Base-by-base conservation (phyloP, 2,797 vertebrate genomes). In the Geotrypetes seraphini region DNA sequence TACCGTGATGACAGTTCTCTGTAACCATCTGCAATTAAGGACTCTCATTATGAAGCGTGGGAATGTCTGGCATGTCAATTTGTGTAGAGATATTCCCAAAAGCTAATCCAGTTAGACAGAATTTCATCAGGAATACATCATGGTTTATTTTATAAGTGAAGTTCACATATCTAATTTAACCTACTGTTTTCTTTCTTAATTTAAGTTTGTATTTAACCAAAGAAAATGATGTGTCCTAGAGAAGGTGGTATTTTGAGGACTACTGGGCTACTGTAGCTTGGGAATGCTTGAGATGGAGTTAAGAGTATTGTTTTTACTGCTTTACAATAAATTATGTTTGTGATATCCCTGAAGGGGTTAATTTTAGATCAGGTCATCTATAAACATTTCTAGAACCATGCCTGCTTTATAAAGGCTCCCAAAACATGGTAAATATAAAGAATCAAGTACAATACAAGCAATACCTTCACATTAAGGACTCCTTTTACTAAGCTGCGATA, bases 161-260 rank as follows among this genome's bases (percentile, higher is more conserved):
- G 28, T 16, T 25, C 9, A 19, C 33, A 16, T 14, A 8, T 31
- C 22, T 5, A 47, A 9, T 1, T 24, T 13, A 13, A n/a, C 10
- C 12, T 28, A 12, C 29, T 12, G 13, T 16, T 37, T 43, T 20
- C 21, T 25, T 30, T 36, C 6, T 16, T 31, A 63, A 47, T 69
- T 71, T 75, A 60, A 61, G 38, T 50, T 66, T 58, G 24, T 63
- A 31, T 50, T 61, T 61, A 67, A 37, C 64, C 47, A 65, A 71
- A 77, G 64, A 65, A 47, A 44, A 18, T 33, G 39, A 43, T 46
- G 37, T 43, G 47, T 53, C 28, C 42, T 38, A 32, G 50, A 57
- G 36, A 5, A 24, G 19, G 1, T 16, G 49, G 32, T 1, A 2
- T 47, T 43, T 39, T 38, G 35, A 22, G 18, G 34, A 10, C 46